Percentiles rank a stretch among this genome's conserved stretches.
Conservation (phyloP, 2,888 invertebrate species). For the Acholoe squamosa region DNA sequence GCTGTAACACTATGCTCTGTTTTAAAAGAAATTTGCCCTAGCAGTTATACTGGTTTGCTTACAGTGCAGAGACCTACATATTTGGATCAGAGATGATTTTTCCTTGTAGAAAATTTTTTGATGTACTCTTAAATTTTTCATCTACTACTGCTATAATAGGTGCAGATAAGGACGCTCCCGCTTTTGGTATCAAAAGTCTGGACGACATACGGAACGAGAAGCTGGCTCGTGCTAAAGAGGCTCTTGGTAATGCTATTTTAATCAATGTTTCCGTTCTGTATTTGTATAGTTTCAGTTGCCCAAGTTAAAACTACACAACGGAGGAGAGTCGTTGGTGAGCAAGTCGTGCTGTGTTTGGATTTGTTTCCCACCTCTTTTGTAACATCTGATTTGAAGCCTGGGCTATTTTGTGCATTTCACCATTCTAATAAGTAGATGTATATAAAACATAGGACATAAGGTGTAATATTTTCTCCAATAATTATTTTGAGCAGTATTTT, state of each 20-base stretch:
- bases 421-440: too few relatives aligned
- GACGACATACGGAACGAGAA: slow-evolving; percentile 28
- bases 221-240: slow-evolving; percentile 29
- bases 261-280: background rate
- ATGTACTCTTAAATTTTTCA: too few relatives aligned
- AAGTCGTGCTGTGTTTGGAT: background rate
- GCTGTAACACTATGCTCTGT: too few relatives aligned
- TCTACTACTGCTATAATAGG: background rate
- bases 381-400: background rate
- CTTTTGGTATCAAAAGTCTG: slow-evolving; percentile 32
- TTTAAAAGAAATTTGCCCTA: too few relatives aligned
- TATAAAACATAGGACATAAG: too few relatives aligned
- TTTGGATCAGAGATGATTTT: too few relatives aligned
- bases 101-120: too few relatives aligned
- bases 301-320: background rate
- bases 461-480: too few relatives aligned
- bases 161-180: too few relatives aligned
- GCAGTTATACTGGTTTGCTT: too few relatives aligned
- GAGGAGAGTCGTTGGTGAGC: slow-evolving; percentile 10
- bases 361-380: background rate
- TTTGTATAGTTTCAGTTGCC: background rate
- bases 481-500: too few relatives aligned
- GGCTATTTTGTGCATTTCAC: background rate
- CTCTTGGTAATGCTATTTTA: background rate
- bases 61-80: too few relatives aligned